phyloP scores from a whole-genome alignment of 2,888 invertebrate genomes.

The Anoncus sp. region DNA sequence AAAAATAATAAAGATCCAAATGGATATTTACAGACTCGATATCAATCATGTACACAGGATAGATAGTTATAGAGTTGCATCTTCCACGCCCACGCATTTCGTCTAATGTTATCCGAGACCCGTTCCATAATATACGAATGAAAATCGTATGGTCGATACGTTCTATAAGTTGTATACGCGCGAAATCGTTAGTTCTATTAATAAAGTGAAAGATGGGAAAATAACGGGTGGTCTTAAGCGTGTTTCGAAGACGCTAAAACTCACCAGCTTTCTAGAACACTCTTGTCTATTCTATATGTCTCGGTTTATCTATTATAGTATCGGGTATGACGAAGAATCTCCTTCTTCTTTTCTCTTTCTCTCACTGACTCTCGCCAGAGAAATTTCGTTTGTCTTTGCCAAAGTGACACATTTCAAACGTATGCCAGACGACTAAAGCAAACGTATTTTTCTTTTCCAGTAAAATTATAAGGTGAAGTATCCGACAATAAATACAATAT shows the following conservation, averaged over 20 bases:
- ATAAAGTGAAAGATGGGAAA: slow-evolving; percentile 44
- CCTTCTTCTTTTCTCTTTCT: too few relatives aligned
- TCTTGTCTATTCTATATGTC: not conserved
- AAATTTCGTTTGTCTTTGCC: too few relatives aligned
- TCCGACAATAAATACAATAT: too few relatives aligned
- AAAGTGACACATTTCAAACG: not conserved
- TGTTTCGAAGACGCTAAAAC: slow-evolving; percentile 15
- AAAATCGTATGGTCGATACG: not conserved
- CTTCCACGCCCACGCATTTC: slow-evolving; percentile 21
- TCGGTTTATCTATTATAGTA: slow-evolving; percentile 4
- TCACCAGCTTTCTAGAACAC: slow-evolving; percentile 13
- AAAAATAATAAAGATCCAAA: not conserved
- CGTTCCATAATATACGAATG: slow-evolving; percentile 17
- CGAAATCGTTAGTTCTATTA: slow-evolving; percentile 38
- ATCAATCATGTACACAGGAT: not conserved
- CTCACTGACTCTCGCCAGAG: not conserved
- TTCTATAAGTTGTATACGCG: not conserved
- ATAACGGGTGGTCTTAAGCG: slow-evolving; percentile 1
- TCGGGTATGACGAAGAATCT: not conserved
- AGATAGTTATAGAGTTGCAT: slow-evolving; percentile 7
- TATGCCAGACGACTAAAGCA: not conserved
- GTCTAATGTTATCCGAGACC: slow-evolving; percentile 19
- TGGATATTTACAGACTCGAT: not conserved
- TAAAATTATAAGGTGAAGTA: too few relatives aligned
- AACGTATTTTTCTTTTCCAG: too few relatives aligned